phyloP scores from a whole-genome alignment of 2,888 invertebrate species.

The Trichopoda pennipes region DNA sequence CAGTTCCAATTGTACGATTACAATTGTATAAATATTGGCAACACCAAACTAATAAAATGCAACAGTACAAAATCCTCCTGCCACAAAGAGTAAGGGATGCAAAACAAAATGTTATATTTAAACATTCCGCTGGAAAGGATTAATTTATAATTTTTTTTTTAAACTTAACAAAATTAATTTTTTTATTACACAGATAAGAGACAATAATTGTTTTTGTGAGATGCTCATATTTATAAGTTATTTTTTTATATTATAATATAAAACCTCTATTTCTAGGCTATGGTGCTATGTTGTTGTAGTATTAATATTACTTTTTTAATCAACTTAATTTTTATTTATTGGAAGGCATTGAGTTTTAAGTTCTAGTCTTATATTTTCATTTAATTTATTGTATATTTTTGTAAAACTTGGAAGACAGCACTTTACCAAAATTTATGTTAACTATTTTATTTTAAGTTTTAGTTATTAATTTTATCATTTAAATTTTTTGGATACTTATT shows the following conservation, averaged over 20 bases:
- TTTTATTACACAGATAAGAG: constrained; percentile 23
- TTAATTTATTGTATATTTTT: constrained; percentile 47
- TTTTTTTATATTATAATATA: constrained; percentile 8
- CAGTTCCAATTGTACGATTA: constrained; percentile 78
- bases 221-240: constrained; percentile 59
- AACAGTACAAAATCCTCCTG: constrained; percentile 25
- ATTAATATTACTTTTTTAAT: constrained; percentile 26
- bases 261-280: constrained; percentile 21
- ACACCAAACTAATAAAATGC: background rate
- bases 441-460: constrained; percentile 37
- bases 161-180: constrained; percentile 27
- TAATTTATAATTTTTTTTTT: constrained; percentile 24
- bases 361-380: constrained; percentile 55
- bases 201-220: constrained; percentile 59
- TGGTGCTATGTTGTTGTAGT: constrained; percentile 69
- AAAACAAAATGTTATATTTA: constrained; percentile 1
- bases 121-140: constrained; percentile 72
- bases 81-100: background rate
- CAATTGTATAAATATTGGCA: constrained; percentile 74
- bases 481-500: constrained; percentile 54
- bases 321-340: constrained; percentile 21
- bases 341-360: constrained; percentile 64
- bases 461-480: constrained; percentile 65
- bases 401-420: constrained; percentile 59
- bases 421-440: constrained; percentile 66